Percentiles rank a stretch among this genome's conserved stretches.
Evolutionary conservation across 2,888 invertebrate genomes (phyloP).

Genomic region (Euproctis similis): DNA sequence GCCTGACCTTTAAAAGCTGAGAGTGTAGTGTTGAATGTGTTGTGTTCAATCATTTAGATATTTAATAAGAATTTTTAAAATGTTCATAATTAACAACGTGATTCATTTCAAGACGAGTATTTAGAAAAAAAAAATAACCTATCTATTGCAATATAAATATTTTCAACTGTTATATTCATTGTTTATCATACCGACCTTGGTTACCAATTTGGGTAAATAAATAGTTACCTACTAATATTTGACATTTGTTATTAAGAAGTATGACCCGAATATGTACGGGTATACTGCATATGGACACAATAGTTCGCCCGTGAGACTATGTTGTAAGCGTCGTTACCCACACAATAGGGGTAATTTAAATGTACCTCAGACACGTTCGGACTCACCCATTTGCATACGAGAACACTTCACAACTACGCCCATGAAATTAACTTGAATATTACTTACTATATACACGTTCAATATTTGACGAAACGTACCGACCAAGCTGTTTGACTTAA

Average conservation of each 20-base stretch:
- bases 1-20: no score
- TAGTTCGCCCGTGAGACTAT: constrained; percentile 58
- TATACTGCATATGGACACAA: constrained; percentile 29
- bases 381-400: constrained; percentile 45
- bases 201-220: no score
- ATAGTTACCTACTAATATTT: no score
- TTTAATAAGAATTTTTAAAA: no score
- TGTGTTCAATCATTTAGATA: no score
- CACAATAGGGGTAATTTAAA: constrained; percentile 58
- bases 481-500: constrained; percentile 11
- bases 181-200: no score
- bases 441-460: constrained; percentile 7
- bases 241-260: constrained; percentile 27
- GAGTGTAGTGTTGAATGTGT: no score
- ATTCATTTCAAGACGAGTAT: no score
- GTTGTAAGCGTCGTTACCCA: constrained; percentile 58
- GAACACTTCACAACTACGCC: constrained; percentile 15
- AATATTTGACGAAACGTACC: constrained; percentile 11
- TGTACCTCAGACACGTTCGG: constrained; percentile 48
- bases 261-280: constrained; percentile 32
- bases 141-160: no score
- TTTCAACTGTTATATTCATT: no score
- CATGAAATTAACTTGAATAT: constrained; percentile 16
- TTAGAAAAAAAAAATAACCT: no score
- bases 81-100: no score